These are phyloP conservation scores for Cyanoramphus novaezelandiae DNA, from an alignment of 2,113 vertebrate genomes.

Conservation along the genomic window DNA sequence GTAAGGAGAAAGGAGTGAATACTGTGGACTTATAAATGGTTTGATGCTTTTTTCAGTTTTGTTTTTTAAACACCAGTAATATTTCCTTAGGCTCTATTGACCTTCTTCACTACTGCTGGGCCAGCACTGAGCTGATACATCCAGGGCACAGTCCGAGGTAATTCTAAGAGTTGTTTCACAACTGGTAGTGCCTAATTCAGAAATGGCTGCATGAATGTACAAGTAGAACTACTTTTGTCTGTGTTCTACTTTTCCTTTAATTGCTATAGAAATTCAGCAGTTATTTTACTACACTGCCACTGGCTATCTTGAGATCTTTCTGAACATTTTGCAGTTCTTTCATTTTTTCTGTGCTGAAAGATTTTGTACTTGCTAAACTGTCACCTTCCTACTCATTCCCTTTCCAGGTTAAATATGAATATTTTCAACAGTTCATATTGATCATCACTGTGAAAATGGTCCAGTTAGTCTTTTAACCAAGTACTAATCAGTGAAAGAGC, in stretches of 20 bases:
- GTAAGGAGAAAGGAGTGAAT: not conserved
- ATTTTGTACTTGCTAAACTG: constrained; percentile 53
- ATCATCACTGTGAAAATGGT: constrained; percentile 13
- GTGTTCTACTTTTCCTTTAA: not conserved
- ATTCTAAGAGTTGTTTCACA: not conserved
- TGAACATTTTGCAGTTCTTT: constrained; percentile 28
- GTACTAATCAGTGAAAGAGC: constrained; percentile 15
- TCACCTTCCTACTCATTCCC: constrained; percentile 50
- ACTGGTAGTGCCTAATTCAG: not conserved
- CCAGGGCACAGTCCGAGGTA: not conserved
- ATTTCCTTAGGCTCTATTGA: not conserved
- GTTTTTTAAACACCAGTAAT: not conserved
- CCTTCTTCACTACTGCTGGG: not conserved
- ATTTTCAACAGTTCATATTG: constrained; percentile 12
- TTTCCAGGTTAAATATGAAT: constrained; percentile 39
- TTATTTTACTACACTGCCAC: not conserved
- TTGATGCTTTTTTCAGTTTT: not conserved
- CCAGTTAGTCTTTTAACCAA: constrained; percentile 37
- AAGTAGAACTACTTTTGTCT: not conserved
- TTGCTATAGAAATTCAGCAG: not conserved
- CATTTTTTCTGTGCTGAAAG: constrained; percentile 43
- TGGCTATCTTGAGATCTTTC: constrained; percentile 13
- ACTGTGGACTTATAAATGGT: not conserved
- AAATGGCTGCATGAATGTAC: not conserved
- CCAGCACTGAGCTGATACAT: not conserved